Conservation (phyloP, 2,888 invertebrate genomes). For the Timema podura region DNA sequence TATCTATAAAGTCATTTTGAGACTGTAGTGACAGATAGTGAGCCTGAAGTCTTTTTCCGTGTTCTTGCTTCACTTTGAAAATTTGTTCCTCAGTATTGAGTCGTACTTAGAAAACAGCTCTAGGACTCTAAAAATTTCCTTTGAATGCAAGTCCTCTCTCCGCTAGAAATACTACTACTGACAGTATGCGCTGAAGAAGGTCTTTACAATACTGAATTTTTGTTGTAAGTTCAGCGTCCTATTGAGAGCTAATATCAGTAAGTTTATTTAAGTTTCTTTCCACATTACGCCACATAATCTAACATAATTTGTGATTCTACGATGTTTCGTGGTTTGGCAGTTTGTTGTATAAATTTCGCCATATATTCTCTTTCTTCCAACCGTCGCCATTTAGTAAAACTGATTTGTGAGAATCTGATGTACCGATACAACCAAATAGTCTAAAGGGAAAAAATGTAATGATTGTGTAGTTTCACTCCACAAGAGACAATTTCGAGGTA, state of each 20-base stretch:
- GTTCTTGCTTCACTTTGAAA: not conserved
- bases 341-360: too few species aligned
- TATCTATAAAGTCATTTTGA: not conserved
- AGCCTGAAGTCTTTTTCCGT: not conserved
- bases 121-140: constrained; percentile 1
- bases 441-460: not conserved
- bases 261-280: not conserved
- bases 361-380: too few species aligned
- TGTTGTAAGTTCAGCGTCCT: constrained; percentile 2
- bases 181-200: not conserved
- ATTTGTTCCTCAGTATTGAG: not conserved
- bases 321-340: too few species aligned
- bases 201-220: constrained; percentile 8
- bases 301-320: too few species aligned
- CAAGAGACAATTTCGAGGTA: not conserved
- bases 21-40: not conserved
- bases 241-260: not conserved
- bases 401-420: not conserved
- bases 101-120: constrained; percentile 1
- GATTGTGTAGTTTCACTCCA: not conserved
- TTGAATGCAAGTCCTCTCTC: not conserved
- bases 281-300: too few species aligned
- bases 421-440: not conserved
- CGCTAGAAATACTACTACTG: constrained; percentile 5
- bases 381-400: not conserved